Evolutionary conservation across 2,113 vertebrate genomes (phyloP).

Genomic region (Prochilodus magdalenae): DNA sequence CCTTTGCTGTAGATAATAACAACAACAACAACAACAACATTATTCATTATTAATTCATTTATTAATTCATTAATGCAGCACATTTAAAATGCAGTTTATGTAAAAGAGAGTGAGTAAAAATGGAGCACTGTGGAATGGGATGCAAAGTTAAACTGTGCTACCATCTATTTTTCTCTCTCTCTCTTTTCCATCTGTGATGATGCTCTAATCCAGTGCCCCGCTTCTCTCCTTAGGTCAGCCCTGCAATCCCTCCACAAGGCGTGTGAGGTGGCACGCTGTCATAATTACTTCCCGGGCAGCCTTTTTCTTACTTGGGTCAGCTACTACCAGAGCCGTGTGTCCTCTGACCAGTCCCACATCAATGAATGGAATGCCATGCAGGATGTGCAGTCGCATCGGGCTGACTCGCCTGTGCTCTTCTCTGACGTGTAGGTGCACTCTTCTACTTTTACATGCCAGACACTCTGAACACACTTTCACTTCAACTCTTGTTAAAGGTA

Average conservation of each 20-base stretch:
- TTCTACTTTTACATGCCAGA: background rate
- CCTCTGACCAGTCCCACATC: conserved; percentile 91
- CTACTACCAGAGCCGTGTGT: conserved; percentile 96
- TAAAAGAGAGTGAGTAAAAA: no score
- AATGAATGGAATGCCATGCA: conserved; percentile 99
- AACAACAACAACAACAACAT: background rate
- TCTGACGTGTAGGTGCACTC: conserved; percentile 87
- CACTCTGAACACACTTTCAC: background rate
- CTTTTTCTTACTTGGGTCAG: conserved; percentile 98
- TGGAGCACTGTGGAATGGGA: no score
- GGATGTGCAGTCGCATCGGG: conserved; percentile 94
- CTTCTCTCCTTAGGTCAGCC: conserved; percentile 84
- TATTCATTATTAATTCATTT: background rate
- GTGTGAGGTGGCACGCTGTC: conserved; percentile 91
- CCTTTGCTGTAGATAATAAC: background rate
- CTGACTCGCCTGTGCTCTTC: conserved; percentile 93
- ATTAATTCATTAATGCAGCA: no score
- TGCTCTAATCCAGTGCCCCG: conserved; percentile 14
- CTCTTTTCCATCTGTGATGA: conserved; percentile 9
- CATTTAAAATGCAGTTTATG: no score
- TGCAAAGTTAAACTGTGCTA: no score
- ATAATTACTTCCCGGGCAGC: conserved; percentile 97
- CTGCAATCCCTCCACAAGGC: conserved; percentile 97
- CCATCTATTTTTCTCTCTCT: background rate
- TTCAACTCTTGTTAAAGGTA: background rate